Base-by-base conservation (phyloP, 2,797 vertebrate genomes). In the Rachycentron canadum region DNA sequence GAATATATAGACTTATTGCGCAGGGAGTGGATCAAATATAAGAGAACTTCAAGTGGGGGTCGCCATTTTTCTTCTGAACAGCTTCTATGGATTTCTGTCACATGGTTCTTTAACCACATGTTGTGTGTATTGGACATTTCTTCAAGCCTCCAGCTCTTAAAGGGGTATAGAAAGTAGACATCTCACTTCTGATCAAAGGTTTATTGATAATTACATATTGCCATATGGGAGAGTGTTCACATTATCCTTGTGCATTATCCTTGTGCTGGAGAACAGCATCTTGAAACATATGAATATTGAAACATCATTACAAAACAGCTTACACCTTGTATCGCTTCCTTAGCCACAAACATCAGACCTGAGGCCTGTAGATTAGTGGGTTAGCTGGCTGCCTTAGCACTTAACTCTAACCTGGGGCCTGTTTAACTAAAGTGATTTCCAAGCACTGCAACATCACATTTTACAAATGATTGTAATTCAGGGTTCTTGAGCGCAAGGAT, bases 21-120 rank as follows among this genome's bases (percentile, higher is more conserved):
- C 38, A 67, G 66, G 2, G n/a, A 60, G 59, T 2, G 16, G 55
- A 38, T 53, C 28, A 50, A 79, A 70, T 45, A 38, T 26, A 4
- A 26, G 36, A 38, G 26, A 65, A 75, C 82, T 61, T 79, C 36
- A 61, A 69, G 32, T 0, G 41, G 21, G 57, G 25, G n/a, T 81
- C 73, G 47, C 25, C 30, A 23, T 78, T 73, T 69, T 53, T 79
- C 55, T 75, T 73, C 14, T 26, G 64, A 60, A 57, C 11, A 38
- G 55, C 36, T 53, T 63, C 30, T 62, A 41, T 40, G 34, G 63
- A 60, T 68, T 77, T 25, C 55, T 25, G 26, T 43, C 49, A 67
- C 38, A 57, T 28, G 38, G 43, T n/a, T 69, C 5, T 28, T 71
- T 8, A 59, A 19, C 52, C 58, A 34, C 28, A 10, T 47, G n/a